Base-by-base conservation (phyloP, 2,888 invertebrate genomes). In the Idaea aversata region DNA sequence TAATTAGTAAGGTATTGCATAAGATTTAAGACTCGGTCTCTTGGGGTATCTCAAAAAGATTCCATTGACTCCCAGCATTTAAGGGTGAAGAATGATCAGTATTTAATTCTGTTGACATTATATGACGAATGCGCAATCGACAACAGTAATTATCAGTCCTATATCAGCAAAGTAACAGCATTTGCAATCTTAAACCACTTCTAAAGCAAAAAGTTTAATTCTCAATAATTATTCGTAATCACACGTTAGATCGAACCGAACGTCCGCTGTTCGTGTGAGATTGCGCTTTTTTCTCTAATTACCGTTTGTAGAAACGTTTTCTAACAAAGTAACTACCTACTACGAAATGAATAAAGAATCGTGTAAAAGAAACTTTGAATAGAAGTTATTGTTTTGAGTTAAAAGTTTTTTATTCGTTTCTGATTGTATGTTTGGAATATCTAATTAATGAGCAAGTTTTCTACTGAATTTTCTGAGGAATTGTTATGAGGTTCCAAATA, bases 211-310 rank as follows among this genome's bases (percentile, higher is more conserved):
- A 87, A 88, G 61, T 79, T 77, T 79, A 83, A 84, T 84, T 75
- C 78, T 67, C 78, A 76, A 80, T 87, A 88, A 88, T 89, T 84
- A 85, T 77, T 73, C 79, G 73, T 87, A 88, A 89, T 88, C 84
- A 77, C 79, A 72, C 73, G 68, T 74, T 74, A 77, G 74, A 73
- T 72, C 77, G 70, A 76, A 77, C 79, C 79, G 75, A 75, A 81
- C 81, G 80, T 77, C 75, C 67, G 72, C 72, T 15, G 67, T 68
- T 72, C 77, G 79, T 81, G 83, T 76, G 84, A 83, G 75, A 77
- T 66, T 69, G 63, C 59, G 66, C 68, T 77, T 76, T 77, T 79
- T 77, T 68, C 66, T 65, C 35, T 70, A 70, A 69, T 67, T 65
- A 64, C 68, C 59, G 65, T 61, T 65, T 61, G 63, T 64, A 47